A percentile compares a stretch with the other conserved stretches of the same genome.
These are phyloP conservation scores for Sceloporus undulatus DNA, from an alignment of 2,113 vertebrate species.

Conservation along the genomic window DNA sequence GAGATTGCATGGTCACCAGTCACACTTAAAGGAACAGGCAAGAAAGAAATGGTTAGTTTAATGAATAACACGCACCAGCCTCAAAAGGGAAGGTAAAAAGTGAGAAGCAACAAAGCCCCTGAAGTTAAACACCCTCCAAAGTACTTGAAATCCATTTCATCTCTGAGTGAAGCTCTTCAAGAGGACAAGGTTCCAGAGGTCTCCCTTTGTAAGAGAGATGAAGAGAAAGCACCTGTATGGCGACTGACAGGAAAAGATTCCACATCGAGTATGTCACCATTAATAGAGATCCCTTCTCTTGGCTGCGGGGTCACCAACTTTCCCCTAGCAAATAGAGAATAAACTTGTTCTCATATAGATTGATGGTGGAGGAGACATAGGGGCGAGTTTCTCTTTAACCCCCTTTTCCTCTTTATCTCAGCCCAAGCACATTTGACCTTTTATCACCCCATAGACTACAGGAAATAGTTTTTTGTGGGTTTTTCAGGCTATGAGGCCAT, in stretches of 20 bases:
- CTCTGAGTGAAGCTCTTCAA: constrained; percentile 70
- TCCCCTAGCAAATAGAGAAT: neutral
- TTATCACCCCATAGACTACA: too few species aligned
- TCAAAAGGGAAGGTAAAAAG: constrained; percentile 69
- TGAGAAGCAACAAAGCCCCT: constrained; percentile 65
- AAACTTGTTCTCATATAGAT: too few species aligned
- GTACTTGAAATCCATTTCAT: constrained; percentile 74
- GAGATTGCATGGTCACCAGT: constrained; percentile 78
- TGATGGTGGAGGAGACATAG: too few species aligned
- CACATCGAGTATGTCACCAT: neutral
- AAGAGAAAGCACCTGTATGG: neutral
- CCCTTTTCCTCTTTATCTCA: too few species aligned
- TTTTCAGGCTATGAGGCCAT: too few species aligned
- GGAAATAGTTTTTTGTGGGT: too few species aligned
- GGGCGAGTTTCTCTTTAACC: too few species aligned
- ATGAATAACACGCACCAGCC: constrained; percentile 75
- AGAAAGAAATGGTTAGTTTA: constrained; percentile 74
- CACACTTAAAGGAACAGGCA: constrained; percentile 73
- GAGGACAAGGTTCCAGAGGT: constrained; percentile 56
- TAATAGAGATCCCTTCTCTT: neutral
- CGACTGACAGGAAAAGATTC: constrained; percentile 6
- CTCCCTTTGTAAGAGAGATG: constrained; percentile 39
- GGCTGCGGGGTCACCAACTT: neutral
- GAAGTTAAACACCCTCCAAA: constrained; percentile 73
- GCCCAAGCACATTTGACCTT: too few species aligned